phyloP scores from a whole-genome alignment of 2,888 invertebrate genomes.

The Criorhina ranunculi region DNA sequence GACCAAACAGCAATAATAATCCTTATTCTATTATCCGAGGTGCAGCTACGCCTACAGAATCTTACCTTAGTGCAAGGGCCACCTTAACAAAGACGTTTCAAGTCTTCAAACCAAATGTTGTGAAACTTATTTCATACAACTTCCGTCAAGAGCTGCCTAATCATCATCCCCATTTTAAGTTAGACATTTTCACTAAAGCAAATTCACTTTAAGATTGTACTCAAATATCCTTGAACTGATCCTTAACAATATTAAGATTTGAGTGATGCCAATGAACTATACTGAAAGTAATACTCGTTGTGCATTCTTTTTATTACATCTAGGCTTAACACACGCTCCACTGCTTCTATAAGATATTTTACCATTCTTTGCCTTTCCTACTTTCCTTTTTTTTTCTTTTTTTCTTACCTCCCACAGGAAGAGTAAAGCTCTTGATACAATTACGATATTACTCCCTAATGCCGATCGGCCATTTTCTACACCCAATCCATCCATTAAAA shows the following conservation, averaged over 20 bases:
- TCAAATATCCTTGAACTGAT: background rate
- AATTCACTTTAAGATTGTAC: background rate
- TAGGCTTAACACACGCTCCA: constrained; percentile 44
- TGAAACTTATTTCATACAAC: no score
- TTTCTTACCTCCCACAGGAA: background rate
- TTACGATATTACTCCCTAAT: constrained; percentile 55
- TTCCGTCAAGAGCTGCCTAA: no score
- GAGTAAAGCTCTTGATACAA: constrained; percentile 35
- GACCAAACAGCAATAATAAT: no score
- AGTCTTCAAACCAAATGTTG: no score
- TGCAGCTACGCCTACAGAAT: no score
- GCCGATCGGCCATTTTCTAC: constrained; percentile 61
- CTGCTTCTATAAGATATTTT: constrained; percentile 32
- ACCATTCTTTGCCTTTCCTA: background rate
- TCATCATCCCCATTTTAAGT: no score
- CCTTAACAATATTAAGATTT: constrained; percentile 1
- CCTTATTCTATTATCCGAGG: no score
- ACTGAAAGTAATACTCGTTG: constrained; percentile 41
- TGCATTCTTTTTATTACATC: constrained; percentile 48
- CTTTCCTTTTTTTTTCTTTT: background rate
- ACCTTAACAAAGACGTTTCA: no score
- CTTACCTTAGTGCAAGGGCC: no score
- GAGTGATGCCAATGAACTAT: constrained; percentile 21
- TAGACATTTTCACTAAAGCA: no score
- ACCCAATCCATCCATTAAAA: constrained; percentile 71